Conservation (phyloP, 2,113 vertebrate genomes). For the Cygnus atratus region DNA sequence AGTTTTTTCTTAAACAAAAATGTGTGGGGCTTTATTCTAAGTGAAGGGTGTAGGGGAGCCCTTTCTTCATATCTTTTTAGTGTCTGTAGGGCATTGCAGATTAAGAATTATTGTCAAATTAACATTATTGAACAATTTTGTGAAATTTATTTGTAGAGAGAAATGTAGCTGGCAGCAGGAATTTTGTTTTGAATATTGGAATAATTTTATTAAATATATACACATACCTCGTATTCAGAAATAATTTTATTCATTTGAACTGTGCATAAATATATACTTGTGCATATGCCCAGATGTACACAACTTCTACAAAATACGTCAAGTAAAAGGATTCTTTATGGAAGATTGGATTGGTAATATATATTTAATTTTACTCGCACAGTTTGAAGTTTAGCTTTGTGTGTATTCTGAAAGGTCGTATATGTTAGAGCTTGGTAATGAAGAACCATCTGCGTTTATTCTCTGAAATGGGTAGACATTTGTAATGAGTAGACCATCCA, state of each 20-base stretch:
- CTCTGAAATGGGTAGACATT: neutral
- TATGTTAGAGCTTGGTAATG: neutral
- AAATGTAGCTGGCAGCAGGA: neutral
- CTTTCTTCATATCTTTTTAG: neutral
- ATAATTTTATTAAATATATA: neutral
- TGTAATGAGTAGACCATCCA: neutral
- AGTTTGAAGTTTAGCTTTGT: neutral
- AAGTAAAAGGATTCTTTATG: neutral
- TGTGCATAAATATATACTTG: neutral
- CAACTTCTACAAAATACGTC: neutral
- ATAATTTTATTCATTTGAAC: neutral
- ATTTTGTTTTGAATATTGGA: neutral
- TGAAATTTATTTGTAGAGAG: neutral
- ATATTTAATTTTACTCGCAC: neutral
- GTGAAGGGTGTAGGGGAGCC: neutral
- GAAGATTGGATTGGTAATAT: neutral
- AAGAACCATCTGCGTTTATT: neutral
- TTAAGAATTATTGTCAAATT: neutral
- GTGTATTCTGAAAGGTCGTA: neutral
- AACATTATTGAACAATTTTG: neutral
- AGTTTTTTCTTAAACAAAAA: neutral
- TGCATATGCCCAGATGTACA: neutral
- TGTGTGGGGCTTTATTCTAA: neutral
- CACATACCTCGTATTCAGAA: neutral
- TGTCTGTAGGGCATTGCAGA: neutral